Evolutionary conservation across 2,797 vertebrate species (phyloP), one percentile per base, ranked within the genome.

Genomic region (Intellagama lesueurii): DNA sequence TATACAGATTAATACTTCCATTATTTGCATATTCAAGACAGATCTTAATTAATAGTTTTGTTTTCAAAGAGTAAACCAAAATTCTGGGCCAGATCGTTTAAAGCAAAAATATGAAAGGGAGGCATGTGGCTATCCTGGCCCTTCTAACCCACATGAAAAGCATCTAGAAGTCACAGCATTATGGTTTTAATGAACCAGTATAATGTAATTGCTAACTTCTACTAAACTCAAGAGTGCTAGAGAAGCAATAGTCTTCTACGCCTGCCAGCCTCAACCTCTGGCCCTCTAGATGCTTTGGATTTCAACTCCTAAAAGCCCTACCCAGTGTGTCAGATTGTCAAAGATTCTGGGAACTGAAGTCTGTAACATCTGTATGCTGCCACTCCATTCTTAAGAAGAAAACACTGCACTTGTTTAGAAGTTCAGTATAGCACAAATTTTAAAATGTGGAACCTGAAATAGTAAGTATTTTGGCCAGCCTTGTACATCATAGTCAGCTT

Each of bases 21-120:
- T 17, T 5, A 0, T 73, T 82, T 0, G 0, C 11, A 16, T 89
- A 5, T 44, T 82, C 28, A 88, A 1, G 87, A 76, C 2, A 80
- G 0, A 24, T 81, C 60, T 84, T 35, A 83, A 76, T 2, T 52
- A 87, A 32, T 24, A 7, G 49, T 70, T 52, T 49, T 44, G 14
- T 35, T 76, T 30, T 44, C 30, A 32, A 81, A 44, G 24, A 19
- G 35, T 12, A 35, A 7, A 22, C 30, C 26, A 72, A 81, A 66
- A 17, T 8, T 28, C 0, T 73, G 26, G 1, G 1, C 6, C 4
- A 1, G 16, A 11, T 69, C 26, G 1, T 76, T 82, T 78, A 14
- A 40, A 7, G 17, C 77, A 70, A 16, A 52, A 40, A 1, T 5
- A 79, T n/a, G 9, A 69, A 79, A 69, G 44, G 7, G 30, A 70